phyloP scores from a whole-genome alignment of 2,797 vertebrate genomes.

The Sciurus carolinensis region DNA sequence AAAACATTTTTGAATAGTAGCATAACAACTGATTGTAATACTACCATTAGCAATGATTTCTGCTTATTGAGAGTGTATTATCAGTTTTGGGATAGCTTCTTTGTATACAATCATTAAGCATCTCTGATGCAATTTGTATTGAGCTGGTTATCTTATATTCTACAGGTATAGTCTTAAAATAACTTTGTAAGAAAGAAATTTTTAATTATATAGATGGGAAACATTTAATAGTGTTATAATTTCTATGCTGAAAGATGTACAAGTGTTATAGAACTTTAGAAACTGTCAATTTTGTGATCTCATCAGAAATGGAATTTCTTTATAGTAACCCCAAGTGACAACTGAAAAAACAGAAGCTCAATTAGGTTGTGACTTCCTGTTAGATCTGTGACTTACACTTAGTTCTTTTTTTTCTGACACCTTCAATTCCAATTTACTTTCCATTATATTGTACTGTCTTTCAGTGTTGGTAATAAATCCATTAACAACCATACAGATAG shows the following conservation, averaged over 20 bases:
- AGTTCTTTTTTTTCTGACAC: neutral
- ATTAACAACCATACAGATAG: neutral
- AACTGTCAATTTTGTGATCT: neutral
- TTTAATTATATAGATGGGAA: slow-evolving; percentile 40
- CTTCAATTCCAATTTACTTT: slow-evolving; percentile 3
- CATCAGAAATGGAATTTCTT: slow-evolving; percentile 31
- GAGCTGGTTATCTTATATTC: neutral
- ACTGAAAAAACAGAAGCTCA: neutral
- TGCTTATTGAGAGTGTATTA: neutral
- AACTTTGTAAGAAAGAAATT: neutral
- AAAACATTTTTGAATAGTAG: neutral
- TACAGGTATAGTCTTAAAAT: neutral
- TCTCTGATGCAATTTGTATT: neutral
- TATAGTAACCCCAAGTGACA: neutral
- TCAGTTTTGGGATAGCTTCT: neutral
- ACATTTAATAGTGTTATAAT: neutral
- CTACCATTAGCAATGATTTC: neutral
- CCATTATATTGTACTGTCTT: neutral
- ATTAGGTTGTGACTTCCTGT: neutral
- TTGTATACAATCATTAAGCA: neutral
- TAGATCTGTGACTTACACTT: slow-evolving; percentile 13
- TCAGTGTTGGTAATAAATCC: slow-evolving; percentile 12
- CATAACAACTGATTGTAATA: neutral
- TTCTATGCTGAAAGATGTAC: neutral
- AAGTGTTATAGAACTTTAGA: neutral